Evolutionary conservation across 1,140 invertebrate genomes (phyloP).

Genomic region (Drosophila orosa): DNA sequence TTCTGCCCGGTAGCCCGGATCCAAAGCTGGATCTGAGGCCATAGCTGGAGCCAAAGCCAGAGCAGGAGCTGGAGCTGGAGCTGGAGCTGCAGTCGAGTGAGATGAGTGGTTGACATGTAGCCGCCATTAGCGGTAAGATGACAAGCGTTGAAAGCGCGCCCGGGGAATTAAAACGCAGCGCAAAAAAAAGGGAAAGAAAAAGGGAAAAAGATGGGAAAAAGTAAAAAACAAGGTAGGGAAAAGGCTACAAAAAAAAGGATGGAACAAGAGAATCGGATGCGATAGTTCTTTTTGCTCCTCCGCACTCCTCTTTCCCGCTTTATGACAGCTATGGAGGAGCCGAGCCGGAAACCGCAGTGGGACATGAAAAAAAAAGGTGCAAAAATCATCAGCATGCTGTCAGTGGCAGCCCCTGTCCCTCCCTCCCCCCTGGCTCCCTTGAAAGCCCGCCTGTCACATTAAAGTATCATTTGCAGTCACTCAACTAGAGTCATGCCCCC

Average conservation of each 20-base stretch:
- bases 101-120: constrained; percentile 82
- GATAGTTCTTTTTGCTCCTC: constrained; percentile 49
- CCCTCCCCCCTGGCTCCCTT: neutral
- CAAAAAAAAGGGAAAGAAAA: constrained; percentile 5
- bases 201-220: constrained; percentile 12
- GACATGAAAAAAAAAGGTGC: constrained; percentile 66
- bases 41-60: constrained; percentile 1
- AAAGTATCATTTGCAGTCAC: constrained; percentile 80
- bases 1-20: constrained; percentile 1
- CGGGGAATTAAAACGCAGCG: constrained; percentile 76
- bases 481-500: constrained; percentile 35
- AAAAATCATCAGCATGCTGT: constrained; percentile 78
- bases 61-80: constrained; percentile 6
- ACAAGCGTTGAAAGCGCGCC: constrained; percentile 80
- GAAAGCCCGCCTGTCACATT: constrained; percentile 70
- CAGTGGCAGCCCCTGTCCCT: constrained; percentile 22
- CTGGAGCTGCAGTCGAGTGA: constrained; percentile 48
- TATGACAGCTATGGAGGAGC: constrained; percentile 64
- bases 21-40: constrained; percentile 20
- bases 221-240: constrained; percentile 7
- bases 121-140: constrained; percentile 81
- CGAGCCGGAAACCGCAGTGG: constrained; percentile 51
- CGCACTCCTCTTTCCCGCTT: neutral
- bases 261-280: constrained; percentile 54
- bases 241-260: constrained; percentile 4